Evolutionary conservation across 2,888 invertebrate genomes (phyloP).

Genomic region (Lamproptera curius): DNA sequence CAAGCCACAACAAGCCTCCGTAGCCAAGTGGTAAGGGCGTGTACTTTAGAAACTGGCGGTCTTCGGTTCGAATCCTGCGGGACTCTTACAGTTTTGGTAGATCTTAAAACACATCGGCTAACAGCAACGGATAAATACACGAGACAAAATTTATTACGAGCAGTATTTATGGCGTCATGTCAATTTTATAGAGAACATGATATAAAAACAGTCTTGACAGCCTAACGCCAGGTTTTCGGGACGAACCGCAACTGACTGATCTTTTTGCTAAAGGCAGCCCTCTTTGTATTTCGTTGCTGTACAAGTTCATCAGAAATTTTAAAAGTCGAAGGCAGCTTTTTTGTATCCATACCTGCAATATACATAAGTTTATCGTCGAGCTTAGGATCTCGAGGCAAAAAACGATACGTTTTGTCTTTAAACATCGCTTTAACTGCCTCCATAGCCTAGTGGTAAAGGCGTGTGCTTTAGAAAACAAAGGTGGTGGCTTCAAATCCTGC

Average conservation of each 20-base stretch:
- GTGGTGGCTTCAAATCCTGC: too few relatives aligned
- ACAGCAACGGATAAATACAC: conserved; percentile 6
- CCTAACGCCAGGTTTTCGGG: conserved; percentile 11
- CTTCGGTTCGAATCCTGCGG: too few relatives aligned
- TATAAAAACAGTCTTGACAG: conserved; percentile 12
- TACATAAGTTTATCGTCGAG: too few relatives aligned
- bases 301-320: neutral
- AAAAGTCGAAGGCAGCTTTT: neutral
- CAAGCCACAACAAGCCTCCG: too few relatives aligned
- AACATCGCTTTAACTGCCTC: too few relatives aligned
- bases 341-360: too few relatives aligned
- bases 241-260: conserved; percentile 9
- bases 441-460: too few relatives aligned
- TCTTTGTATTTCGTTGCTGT: conserved; percentile 1
- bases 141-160: conserved; percentile 10
- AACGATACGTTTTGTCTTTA: too few relatives aligned
- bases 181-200: conserved; percentile 14
- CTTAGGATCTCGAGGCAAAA: too few relatives aligned
- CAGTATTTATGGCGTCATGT: conserved; percentile 5
- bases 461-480: too few relatives aligned
- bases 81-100: neutral
- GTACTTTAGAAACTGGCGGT: too few relatives aligned
- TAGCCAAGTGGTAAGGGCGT: too few relatives aligned
- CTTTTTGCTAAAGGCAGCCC: conserved; percentile 5
- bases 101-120: conserved; percentile 9